Percentiles rank a stretch among this genome's conserved stretches.
Conservation (phyloP, 2,797 vertebrate species). For the Spea hammondii region DNA sequence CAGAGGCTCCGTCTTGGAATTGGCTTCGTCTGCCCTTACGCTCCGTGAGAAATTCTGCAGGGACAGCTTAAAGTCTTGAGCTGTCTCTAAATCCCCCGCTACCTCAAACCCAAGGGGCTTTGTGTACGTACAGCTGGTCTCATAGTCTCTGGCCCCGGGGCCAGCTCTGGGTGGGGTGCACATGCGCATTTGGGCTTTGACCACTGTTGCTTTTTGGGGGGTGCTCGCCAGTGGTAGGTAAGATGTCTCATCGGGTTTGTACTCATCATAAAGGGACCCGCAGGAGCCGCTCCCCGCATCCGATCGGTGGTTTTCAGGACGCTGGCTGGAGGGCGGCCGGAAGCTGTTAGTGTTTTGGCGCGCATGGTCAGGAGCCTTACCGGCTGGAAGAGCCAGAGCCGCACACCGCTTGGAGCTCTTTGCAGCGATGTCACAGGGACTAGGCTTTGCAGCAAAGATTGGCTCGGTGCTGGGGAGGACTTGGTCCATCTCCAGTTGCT, state of each 20-base stretch:
- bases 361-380: constrained; percentile 40
- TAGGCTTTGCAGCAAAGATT: constrained; percentile 6
- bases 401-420: not conserved
- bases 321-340: not conserved
- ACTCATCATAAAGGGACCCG: constrained; percentile 57
- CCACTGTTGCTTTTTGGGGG: constrained; percentile 54
- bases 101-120: constrained; percentile 43
- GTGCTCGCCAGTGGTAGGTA: constrained; percentile 71
- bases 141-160: constrained; percentile 12
- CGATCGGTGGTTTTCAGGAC: constrained; percentile 49
- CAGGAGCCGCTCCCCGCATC: constrained; percentile 58
- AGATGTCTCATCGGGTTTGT: constrained; percentile 65
- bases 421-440: not conserved
- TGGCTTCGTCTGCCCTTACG: constrained; percentile 26
- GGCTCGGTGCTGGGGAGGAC: constrained; percentile 49
- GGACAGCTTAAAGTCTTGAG: constrained; percentile 37
- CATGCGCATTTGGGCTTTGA: constrained; percentile 41
- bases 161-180: constrained; percentile 45
- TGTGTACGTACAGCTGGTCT: constrained; percentile 26
- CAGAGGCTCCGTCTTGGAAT: no score
- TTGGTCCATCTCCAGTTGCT: constrained; percentile 66
- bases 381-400: constrained; percentile 23
- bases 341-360: constrained; percentile 3
- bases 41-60: constrained; percentile 34
- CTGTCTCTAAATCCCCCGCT: not conserved